A percentile compares a stretch with the other conserved stretches of the same genome.
phyloP scores from a whole-genome alignment of 2,113 vertebrate species.

The Hystrix cristata region DNA sequence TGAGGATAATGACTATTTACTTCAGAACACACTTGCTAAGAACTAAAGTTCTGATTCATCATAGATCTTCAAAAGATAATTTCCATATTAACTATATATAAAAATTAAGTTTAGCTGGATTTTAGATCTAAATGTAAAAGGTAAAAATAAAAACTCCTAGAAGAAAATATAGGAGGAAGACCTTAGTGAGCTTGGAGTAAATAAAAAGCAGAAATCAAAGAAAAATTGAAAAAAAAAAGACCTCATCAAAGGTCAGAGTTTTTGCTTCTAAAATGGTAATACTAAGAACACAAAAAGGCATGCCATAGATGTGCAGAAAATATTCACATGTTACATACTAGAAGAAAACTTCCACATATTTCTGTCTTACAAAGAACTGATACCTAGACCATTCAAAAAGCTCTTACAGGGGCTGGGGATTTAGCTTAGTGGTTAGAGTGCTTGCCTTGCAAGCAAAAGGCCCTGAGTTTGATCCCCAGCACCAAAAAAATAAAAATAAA shows the following conservation, averaged over 20 bases:
- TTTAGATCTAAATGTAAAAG: constrained; percentile 20
- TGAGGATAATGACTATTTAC: not conserved
- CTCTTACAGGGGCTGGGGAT: not conserved
- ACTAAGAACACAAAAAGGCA: constrained; percentile 47
- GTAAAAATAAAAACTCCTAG: constrained; percentile 3
- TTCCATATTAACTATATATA: not conserved
- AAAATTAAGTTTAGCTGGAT: constrained; percentile 38
- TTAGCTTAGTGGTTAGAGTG: too few species aligned
- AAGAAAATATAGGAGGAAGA: not conserved
- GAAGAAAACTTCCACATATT: not conserved
- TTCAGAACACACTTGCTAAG: not conserved
- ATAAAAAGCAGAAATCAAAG: constrained; percentile 27
- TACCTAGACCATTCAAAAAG: not conserved
- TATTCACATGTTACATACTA: not conserved
- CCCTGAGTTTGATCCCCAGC: too few species aligned
- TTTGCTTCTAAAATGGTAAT: constrained; percentile 3
- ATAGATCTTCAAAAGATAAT: constrained; percentile 9
- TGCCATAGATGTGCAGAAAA: not conserved
- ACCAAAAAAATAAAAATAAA: too few species aligned
- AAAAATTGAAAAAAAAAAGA: not conserved
- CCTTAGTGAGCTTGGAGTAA: not conserved
- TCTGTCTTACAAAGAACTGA: constrained; percentile 10
- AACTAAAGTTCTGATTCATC: constrained; percentile 33
- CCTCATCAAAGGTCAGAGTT: constrained; percentile 7
- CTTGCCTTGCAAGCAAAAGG: too few species aligned